phyloP scores from a whole-genome alignment of 2,797 vertebrate species.

The Acipenser ruthenus region DNA sequence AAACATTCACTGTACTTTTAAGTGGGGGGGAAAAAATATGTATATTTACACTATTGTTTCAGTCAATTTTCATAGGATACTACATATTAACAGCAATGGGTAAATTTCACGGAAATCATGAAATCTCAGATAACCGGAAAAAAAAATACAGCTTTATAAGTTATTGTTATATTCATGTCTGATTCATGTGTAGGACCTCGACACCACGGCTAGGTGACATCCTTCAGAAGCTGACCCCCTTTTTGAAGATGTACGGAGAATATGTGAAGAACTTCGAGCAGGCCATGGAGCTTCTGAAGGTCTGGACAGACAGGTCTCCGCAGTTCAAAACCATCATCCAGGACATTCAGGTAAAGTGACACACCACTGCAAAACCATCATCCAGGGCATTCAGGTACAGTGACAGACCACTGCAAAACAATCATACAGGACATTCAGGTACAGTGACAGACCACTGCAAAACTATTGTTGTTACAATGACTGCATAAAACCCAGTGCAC shows the following conservation, averaged over 20 bases:
- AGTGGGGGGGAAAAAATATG: too few relatives aligned
- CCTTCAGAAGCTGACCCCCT: conserved; percentile 88
- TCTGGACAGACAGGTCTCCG: conserved; percentile 79
- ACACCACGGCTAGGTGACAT: conserved; percentile 90
- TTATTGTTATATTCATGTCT: too few relatives aligned
- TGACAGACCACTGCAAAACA: conserved; percentile 72
- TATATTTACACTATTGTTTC: too few relatives aligned
- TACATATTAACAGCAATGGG: too few relatives aligned
- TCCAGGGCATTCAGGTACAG: conserved; percentile 93
- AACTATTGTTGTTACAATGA: conserved; percentile 24
- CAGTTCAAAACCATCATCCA: conserved; percentile 85
- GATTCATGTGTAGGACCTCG: conserved; percentile 59
- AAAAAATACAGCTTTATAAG: too few relatives aligned
- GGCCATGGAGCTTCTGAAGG: conserved; percentile 88
- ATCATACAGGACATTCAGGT: conserved; percentile 93
- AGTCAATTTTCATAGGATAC: too few relatives aligned
- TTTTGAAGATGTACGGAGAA: conserved; percentile 97
- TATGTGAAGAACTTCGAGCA: conserved; percentile 94
- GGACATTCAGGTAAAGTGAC: conserved; percentile 79
- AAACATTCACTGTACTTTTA: too few relatives aligned
- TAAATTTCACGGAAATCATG: too few relatives aligned
- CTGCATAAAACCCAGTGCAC: too few relatives aligned
- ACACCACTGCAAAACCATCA: conserved; percentile 51
- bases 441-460: conserved; percentile 26
- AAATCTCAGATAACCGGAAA: too few relatives aligned